Percentiles rank a stretch among this genome's conserved stretches.
Conservation (phyloP, 2,113 vertebrate species). For the Indicator indicator region DNA sequence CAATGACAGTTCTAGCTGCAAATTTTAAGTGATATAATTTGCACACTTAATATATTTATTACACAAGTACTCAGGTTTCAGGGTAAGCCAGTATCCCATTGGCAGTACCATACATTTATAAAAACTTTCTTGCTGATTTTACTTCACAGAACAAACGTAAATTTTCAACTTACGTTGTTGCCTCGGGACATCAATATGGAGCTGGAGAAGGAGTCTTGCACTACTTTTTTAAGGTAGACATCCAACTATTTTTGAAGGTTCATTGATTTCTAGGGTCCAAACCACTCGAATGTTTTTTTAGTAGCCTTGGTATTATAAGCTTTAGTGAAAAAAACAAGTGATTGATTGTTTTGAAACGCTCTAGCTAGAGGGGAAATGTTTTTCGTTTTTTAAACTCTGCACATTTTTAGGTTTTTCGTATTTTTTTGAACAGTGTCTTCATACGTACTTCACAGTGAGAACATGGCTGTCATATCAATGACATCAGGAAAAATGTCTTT, state of each 20-base stretch:
- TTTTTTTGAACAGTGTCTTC: not conserved
- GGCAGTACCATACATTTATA: not conserved
- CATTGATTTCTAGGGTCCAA: not conserved
- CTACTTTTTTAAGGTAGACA: conserved; percentile 88
- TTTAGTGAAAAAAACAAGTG: not conserved
- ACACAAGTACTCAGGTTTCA: not conserved
- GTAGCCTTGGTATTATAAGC: not conserved
- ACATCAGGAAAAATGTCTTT: not conserved
- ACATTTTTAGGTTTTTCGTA: not conserved
- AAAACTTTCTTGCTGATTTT: not conserved
- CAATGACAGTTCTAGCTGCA: not conserved
- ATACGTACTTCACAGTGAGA: not conserved
- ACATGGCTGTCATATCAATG: not conserved
- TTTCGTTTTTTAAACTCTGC: not conserved
- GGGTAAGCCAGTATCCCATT: not conserved
- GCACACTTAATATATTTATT: not conserved
- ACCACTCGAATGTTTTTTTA: not conserved
- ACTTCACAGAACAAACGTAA: conserved; percentile 76
- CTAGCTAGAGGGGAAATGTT: not conserved
- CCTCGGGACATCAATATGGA: conserved; percentile 91
- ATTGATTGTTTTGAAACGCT: not conserved
- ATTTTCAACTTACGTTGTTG: conserved; percentile 87
- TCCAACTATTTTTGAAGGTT: not conserved
- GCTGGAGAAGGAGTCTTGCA: conserved; percentile 88
- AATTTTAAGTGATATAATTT: not conserved